A percentile compares a stretch with the other conserved stretches of the same genome.
These are phyloP conservation scores for Huso huso DNA, from an alignment of 2,797 vertebrate genomes.

Conservation along the genomic window DNA sequence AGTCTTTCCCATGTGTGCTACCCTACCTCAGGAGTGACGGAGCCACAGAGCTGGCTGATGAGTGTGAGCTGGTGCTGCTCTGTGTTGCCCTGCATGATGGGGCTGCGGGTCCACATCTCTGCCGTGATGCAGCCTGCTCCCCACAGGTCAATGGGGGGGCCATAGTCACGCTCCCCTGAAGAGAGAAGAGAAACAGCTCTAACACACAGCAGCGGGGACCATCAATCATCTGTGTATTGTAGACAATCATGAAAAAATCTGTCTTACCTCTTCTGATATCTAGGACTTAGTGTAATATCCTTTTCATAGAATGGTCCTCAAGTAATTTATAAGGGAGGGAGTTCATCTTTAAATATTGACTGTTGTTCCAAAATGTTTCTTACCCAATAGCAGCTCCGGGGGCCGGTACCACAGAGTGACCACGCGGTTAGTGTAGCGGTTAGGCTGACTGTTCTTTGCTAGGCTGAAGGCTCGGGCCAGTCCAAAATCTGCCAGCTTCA, in stretches of 20 bases:
- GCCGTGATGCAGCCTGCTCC: conserved; percentile 97
- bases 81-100: conserved; percentile 98
- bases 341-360: too few relatives aligned
- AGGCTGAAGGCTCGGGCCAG: conserved; percentile 92
- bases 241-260: too few relatives aligned
- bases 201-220: neutral
- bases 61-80: conserved; percentile 96
- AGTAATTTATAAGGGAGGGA: neutral
- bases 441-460: conserved; percentile 95
- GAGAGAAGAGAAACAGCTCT: conserved; percentile 14
- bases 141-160: conserved; percentile 95
- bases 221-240: too few relatives aligned
- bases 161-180: conserved; percentile 89
- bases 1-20: neutral
- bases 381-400: conserved; percentile 89
- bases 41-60: conserved; percentile 96
- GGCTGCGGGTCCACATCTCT: conserved; percentile 97
- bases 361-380: conserved; percentile 18
- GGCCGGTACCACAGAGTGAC: conserved; percentile 96
- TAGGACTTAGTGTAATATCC: neutral
- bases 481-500: conserved; percentile 93
- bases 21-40: conserved; percentile 84
- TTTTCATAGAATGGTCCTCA: too few relatives aligned
- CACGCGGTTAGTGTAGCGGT: conserved; percentile 94
- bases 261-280: too few relatives aligned